phyloP scores from a whole-genome alignment of 30 jellyfish, hydroid and myxozoan genomes.

The Mastigias papua region DNA sequence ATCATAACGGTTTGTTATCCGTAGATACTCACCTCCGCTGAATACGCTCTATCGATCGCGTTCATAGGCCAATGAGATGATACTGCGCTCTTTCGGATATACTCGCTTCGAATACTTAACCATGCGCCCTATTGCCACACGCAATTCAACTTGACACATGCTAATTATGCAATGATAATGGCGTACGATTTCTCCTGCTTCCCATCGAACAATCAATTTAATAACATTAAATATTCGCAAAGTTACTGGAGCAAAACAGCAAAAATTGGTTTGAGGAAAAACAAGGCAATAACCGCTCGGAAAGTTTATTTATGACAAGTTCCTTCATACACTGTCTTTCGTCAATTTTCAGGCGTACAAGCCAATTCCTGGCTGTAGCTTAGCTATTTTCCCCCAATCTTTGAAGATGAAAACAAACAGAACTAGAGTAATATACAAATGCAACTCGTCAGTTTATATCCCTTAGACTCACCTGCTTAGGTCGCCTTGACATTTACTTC shows the following conservation, averaged over 20 bases:
- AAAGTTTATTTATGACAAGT: no score
- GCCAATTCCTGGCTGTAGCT: no score
- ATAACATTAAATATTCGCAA: not conserved
- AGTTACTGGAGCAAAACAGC: conserved; percentile 14
- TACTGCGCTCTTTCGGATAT: not conserved
- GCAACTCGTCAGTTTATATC: no score
- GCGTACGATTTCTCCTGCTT: conserved; percentile 32
- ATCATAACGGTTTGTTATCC: not conserved
- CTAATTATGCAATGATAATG: conserved; percentile 57
- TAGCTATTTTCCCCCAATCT: no score
- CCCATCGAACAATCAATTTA: not conserved
- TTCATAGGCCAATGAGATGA: not conserved
- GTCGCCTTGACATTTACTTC: no score
- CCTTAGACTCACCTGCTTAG: no score
- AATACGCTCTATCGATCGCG: not conserved
- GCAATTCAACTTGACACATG: conserved; percentile 78
- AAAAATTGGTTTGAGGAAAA: not conserved
- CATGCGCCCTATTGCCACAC: conserved; percentile 79
- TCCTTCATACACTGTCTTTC: no score
- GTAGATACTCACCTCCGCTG: not conserved
- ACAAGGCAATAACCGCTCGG: not conserved
- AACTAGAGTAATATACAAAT: no score
- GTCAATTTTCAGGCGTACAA: no score
- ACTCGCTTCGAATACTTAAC: conserved; percentile 36
- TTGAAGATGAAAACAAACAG: no score